These are phyloP conservation scores for Embiotoca jacksoni DNA, from an alignment of 2,113 vertebrate species.

Conservation along the genomic window DNA sequence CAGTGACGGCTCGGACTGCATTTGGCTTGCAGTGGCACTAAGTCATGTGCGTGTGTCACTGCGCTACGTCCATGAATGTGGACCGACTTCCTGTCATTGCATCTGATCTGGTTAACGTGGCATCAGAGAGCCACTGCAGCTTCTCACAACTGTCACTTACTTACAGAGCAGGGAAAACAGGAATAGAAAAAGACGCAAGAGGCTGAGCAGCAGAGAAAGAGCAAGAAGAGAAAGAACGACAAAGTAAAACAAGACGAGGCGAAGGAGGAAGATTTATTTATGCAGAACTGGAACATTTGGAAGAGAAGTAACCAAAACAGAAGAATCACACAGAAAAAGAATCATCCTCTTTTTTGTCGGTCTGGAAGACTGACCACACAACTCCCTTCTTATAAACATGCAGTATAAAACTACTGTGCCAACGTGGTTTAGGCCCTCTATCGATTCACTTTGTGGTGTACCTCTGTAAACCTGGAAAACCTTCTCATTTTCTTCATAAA, in stretches of 20 bases:
- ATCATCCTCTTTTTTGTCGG: conserved; percentile 18
- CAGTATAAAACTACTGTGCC: conserved; percentile 21
- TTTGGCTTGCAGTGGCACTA: conserved; percentile 65
- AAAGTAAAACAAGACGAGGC: conserved; percentile 6
- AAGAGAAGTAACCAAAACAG: conserved; percentile 10
- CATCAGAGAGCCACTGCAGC: conserved; percentile 50
- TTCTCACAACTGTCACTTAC: conserved; percentile 55
- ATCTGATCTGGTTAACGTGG: conserved; percentile 74
- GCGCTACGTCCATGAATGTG: conserved; percentile 42
- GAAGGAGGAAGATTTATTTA: conserved; percentile 29
- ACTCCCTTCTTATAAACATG: conserved; percentile 46
- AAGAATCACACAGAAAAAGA: conserved; percentile 21
- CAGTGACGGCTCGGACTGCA: conserved; percentile 64
- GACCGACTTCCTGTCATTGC: conserved; percentile 73
- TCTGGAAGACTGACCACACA: conserved; percentile 41
- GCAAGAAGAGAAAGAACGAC: neutral
- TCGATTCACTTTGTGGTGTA: conserved; percentile 41
- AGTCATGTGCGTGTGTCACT: conserved; percentile 62
- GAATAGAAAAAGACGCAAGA: conserved; percentile 49
- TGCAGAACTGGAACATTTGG: conserved; percentile 28
- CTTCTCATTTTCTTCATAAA: neutral
- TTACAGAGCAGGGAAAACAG: conserved; percentile 35
- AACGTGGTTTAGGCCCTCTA: conserved; percentile 43
- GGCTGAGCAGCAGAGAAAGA: conserved; percentile 2
- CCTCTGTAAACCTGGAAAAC: conserved; percentile 38